Percentiles rank a stretch among this genome's conserved stretches.
Conservation (phyloP, 2,797 vertebrate species). For the Sylvia borin region DNA sequence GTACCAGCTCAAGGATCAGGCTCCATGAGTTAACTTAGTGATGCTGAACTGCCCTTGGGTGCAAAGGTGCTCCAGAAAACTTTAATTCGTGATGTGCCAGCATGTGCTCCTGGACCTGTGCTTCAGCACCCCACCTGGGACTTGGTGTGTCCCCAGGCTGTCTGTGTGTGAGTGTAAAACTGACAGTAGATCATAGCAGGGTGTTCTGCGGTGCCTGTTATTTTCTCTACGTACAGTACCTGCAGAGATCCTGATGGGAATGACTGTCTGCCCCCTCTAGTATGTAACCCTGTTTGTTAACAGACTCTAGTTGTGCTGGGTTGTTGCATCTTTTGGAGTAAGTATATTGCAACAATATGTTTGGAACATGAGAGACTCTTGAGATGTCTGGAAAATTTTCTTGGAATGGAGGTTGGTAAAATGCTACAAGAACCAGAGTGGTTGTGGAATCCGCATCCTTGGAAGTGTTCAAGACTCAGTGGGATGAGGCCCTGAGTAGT, state of each 20-base stretch:
- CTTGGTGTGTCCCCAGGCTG: neutral
- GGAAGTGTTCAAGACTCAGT: neutral
- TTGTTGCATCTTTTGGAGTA: neutral
- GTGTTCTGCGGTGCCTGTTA: neutral
- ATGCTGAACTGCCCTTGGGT: neutral
- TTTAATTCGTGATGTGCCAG: neutral
- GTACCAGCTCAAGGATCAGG: neutral
- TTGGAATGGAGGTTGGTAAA: neutral
- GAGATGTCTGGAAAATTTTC: neutral
- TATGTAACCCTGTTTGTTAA: neutral
- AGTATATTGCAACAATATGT: neutral
- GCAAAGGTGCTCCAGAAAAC: neutral
- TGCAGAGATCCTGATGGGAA: accelerated
- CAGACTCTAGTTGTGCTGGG: accelerated
- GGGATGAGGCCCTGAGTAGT: neutral
- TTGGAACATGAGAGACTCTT: neutral
- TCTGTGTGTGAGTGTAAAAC: neutral
- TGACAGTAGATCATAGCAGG: neutral
- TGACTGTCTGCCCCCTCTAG: neutral
- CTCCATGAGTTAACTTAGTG: neutral
- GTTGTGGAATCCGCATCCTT: neutral
- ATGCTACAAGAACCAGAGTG: neutral
- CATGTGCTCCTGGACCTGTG: neutral
- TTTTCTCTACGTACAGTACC: neutral
- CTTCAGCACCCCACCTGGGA: neutral